These are phyloP conservation scores for Achlya flavicornis DNA, from an alignment of 2,888 invertebrate species.

Conservation along the genomic window DNA sequence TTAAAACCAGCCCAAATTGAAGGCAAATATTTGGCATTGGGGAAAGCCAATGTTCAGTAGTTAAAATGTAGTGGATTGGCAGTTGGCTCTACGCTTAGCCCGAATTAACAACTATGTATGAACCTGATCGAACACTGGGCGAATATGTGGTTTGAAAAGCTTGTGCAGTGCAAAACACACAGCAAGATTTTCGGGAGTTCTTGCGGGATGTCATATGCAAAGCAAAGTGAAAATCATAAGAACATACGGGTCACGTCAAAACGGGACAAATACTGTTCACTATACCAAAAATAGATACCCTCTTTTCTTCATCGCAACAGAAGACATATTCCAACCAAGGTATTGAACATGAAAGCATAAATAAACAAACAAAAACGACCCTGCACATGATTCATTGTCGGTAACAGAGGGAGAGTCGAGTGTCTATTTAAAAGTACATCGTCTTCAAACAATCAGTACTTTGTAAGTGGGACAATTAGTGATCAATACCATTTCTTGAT, in stretches of 20 bases:
- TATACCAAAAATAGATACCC: neutral
- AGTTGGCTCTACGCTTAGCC: neutral
- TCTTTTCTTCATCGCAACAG: neutral
- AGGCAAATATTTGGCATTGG: conserved; percentile 5
- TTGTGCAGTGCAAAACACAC: too few species aligned
- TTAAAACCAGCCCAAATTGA: neutral
- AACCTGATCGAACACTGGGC: neutral
- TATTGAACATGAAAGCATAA: neutral
- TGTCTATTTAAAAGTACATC: conserved; percentile 6
- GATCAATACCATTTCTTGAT: neutral
- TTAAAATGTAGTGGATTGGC: neutral
- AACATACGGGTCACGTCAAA: neutral
- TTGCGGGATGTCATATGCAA: neutral
- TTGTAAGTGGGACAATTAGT: neutral
- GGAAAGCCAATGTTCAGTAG: neutral
- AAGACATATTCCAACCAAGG: neutral
- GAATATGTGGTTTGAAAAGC: neutral
- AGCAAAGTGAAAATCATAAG: neutral
- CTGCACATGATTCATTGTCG: conserved; percentile 5
- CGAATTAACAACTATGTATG: neutral
- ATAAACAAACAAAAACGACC: conserved; percentile 6
- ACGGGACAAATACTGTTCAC: neutral
- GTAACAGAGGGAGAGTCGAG: neutral
- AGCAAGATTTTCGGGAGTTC: too few species aligned
- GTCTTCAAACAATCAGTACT: conserved; percentile 3